A percentile compares a stretch with the other conserved stretches of the same genome.
phyloP scores from a whole-genome alignment of 2,888 invertebrate species.

The Apoda limacodes region DNA sequence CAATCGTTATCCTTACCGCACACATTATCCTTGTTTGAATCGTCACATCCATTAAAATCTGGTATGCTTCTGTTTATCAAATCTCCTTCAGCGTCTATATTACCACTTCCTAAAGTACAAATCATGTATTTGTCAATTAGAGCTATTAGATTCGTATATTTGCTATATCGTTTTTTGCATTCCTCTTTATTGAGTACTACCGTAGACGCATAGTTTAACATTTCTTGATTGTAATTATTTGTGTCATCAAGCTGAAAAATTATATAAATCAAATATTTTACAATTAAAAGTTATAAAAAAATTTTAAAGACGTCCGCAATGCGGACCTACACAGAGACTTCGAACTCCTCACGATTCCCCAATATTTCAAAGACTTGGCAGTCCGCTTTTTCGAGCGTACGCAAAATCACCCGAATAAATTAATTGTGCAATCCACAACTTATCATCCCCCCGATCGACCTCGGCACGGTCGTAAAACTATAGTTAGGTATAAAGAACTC shows the following conservation, averaged over 20 bases:
- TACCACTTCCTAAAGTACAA: constrained; percentile 25
- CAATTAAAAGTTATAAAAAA: neutral
- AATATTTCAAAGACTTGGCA: too few species aligned
- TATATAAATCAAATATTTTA: constrained; percentile 2
- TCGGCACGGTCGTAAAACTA: too few species aligned
- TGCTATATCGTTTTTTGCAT: constrained; percentile 25
- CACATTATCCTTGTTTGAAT: neutral
- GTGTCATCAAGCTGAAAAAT: constrained; percentile 22
- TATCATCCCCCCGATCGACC: too few species aligned
- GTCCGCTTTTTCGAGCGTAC: too few species aligned
- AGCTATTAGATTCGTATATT: constrained; percentile 14
- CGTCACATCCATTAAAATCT: constrained; percentile 16
- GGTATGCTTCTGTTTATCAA: constrained; percentile 4
- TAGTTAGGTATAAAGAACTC: too few species aligned
- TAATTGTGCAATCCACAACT: too few species aligned
- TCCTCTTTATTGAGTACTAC: constrained; percentile 20
- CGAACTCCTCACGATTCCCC: too few species aligned
- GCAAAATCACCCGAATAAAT: too few species aligned
- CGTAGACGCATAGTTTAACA: constrained; percentile 22
- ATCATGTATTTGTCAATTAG: constrained; percentile 32
- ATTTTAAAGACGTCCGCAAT: neutral
- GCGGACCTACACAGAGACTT: too few species aligned
- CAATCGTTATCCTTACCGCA: neutral
- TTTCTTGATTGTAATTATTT: constrained; percentile 20
- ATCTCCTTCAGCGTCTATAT: constrained; percentile 19